Evolutionary conservation across 2,113 vertebrate species (phyloP).

Genomic region (Epinephelus lanceolatus): DNA sequence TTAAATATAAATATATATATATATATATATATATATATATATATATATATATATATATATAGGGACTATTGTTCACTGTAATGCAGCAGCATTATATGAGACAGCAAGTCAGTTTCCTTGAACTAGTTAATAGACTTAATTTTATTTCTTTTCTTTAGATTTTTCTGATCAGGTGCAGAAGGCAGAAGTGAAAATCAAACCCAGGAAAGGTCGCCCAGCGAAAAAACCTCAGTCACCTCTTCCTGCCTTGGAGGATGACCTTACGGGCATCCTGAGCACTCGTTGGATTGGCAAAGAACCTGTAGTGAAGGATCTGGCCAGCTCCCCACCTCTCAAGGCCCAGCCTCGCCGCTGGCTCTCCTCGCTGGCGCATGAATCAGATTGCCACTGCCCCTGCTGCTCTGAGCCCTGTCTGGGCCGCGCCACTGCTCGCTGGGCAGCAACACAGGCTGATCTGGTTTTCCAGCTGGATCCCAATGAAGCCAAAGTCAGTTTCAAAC

Average conservation of each 20-base stretch:
- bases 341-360: slow-evolving; percentile 71
- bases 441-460: slow-evolving; percentile 76
- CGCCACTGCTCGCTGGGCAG: slow-evolving; percentile 87
- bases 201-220: slow-evolving; percentile 81
- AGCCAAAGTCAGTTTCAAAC: slow-evolving; percentile 60
- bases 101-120: background rate
- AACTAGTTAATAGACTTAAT: background rate
- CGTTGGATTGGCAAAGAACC: slow-evolving; percentile 76
- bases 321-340: slow-evolving; percentile 84
- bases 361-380: slow-evolving; percentile 81
- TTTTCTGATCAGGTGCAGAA: slow-evolving; percentile 60
- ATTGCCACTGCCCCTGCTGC: slow-evolving; percentile 88
- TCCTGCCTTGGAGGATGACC: slow-evolving; percentile 52
- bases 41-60: no score
- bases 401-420: slow-evolving; percentile 84
- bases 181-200: slow-evolving; percentile 80
- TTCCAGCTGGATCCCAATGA: slow-evolving; percentile 63
- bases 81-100: background rate
- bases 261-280: slow-evolving; percentile 81
- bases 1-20: no score
- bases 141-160: slow-evolving; percentile 45
- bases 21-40: no score
- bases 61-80: background rate
- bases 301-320: slow-evolving; percentile 51
- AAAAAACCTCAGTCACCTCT: slow-evolving; percentile 51